Evolutionary conservation across 2,888 invertebrate genomes (phyloP), one percentile per base, ranked within the genome.

Genomic region (Ophion ventricosus): DNA sequence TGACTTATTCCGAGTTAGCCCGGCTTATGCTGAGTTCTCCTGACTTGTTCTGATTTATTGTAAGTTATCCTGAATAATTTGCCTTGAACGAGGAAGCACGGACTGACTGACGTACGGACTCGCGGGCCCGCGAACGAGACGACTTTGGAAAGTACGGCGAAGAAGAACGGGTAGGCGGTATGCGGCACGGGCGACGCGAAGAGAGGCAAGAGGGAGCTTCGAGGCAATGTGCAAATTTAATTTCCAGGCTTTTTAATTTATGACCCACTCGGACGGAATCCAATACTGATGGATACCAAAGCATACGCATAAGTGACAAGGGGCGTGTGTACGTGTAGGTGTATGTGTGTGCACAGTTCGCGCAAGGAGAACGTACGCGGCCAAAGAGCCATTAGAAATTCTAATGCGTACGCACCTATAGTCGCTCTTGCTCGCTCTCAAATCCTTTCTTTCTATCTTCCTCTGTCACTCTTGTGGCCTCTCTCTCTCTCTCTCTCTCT

Each of bases 301-400:
- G 29, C 63, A 54, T 40, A 25, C 17, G 35, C 49, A 49, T n/a
- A 20, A 14, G 63, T 35, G 63, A 49, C 14, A 2, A 49, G 17
- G 49, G 49, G 14, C 17, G 20, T 54, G n/a, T 17, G 17, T 74
- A 23, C n/a, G 63, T n/a, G 25, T n/a, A 23, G 5, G 49, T 35
- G 35, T 40, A 56, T 59, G 29, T 49, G 77, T 8, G n/a, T 63
- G 23, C 57, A 43, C 43, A 29, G 26, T 35, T n/a, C 63, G 23
- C 70, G 66, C 17, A 43, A 66, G 80, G 80, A 63, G 74, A 54
- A 74, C 67, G 40, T 70, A 59, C 74, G 63, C 70, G 64, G 70
- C 57, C 49, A 57, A 56, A 79, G 79, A 83, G 74, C 74, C 73
- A 83, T 83, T 83, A 83, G 82, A 83, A 83, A 79, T 83, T 83